These are phyloP conservation scores for Blomia tropicalis DNA, from an alignment of 2,888 invertebrate species.

Conservation along the genomic window DNA sequence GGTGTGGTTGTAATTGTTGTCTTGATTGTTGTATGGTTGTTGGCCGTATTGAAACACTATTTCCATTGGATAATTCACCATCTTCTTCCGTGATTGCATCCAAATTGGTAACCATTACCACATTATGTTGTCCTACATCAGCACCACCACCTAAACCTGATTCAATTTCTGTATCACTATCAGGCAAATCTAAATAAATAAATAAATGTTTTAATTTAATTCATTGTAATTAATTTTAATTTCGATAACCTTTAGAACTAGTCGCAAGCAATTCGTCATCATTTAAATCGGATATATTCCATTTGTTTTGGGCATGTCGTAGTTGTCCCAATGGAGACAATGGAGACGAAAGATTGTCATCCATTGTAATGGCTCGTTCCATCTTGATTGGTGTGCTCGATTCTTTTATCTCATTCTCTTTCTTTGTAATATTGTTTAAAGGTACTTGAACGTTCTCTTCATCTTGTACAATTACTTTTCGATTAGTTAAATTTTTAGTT, in stretches of 20 bases:
- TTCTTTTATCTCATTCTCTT: neutral
- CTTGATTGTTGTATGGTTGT: neutral
- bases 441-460: neutral
- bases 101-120: neutral
- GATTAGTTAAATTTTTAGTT: neutral
- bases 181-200: no score
- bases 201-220: neutral
- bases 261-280: no score
- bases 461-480: neutral
- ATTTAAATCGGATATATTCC: slow-evolving; percentile 7
- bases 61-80: neutral
- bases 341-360: neutral
- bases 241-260: neutral
- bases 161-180: neutral
- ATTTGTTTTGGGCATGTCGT: slow-evolving; percentile 5
- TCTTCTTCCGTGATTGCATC: neutral
- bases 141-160: neutral
- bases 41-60: neutral
- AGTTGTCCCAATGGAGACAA: neutral
- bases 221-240: neutral
- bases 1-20: neutral
- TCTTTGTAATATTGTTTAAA: neutral
- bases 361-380: slow-evolving; percentile 1
- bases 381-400: slow-evolving; percentile 1
- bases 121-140: no score